These are phyloP conservation scores for Calyptommatus sinebrachiatus DNA, from an alignment of 2,113 vertebrate species.

Conservation along the genomic window DNA sequence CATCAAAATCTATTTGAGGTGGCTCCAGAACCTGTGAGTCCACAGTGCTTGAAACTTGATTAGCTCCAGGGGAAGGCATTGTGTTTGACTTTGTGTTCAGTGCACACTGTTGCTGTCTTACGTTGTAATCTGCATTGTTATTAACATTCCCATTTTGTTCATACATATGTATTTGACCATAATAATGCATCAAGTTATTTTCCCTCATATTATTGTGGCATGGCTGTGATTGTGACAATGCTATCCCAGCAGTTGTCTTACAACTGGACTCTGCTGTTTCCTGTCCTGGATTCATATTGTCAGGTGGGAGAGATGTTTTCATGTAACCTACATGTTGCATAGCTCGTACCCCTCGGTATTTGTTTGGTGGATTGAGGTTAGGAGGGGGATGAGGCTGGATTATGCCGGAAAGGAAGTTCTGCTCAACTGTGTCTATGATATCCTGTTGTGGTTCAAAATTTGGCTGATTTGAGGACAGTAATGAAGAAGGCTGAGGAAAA, in stretches of 20 bases:
- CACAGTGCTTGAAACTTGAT: constrained; percentile 94
- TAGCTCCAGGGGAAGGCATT: constrained; percentile 87
- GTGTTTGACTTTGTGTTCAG: constrained; percentile 67
- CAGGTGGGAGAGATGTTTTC: constrained; percentile 66
- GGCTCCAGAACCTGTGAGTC: constrained; percentile 87
- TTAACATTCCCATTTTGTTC: constrained; percentile 75
- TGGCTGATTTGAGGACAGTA: constrained; percentile 72
- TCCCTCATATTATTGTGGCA: constrained; percentile 55
- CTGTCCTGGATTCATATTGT: constrained; percentile 60
- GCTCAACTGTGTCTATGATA: constrained; percentile 39
- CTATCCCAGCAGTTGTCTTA: constrained; percentile 69
- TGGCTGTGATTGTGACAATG: constrained; percentile 58
- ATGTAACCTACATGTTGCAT: constrained; percentile 77
- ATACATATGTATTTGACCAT: constrained; percentile 90
- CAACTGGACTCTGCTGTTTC: constrained; percentile 76
- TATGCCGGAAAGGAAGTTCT: constrained; percentile 61
- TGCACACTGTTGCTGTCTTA: constrained; percentile 61
- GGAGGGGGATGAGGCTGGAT: constrained; percentile 86
- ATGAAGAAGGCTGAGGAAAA: constrained; percentile 63
- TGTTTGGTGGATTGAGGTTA: constrained; percentile 74
- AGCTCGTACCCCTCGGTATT: constrained; percentile 70
- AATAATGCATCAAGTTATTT: constrained; percentile 79
- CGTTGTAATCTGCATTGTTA: constrained; percentile 67
- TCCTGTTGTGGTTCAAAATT: constrained; percentile 71
- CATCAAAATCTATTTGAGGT: constrained; percentile 93